These are phyloP conservation scores for Atherinosoma microstoma DNA, from an alignment of 2,797 vertebrate genomes.

Conservation along the genomic window DNA sequence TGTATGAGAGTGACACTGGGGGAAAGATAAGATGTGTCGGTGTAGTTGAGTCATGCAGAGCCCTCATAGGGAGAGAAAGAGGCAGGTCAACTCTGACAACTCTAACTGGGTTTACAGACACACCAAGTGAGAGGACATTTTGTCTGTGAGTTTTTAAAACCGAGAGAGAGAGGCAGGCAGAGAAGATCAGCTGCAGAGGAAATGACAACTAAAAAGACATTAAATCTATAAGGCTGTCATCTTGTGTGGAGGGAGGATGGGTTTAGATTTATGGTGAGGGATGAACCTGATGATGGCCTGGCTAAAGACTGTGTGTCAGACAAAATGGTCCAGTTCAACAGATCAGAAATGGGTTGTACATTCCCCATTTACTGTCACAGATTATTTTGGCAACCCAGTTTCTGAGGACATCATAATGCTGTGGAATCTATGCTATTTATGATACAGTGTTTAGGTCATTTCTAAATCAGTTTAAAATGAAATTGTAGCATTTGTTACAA, in stretches of 20 bases:
- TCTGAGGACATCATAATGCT: neutral
- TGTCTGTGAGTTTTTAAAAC: neutral
- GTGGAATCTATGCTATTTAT: neutral
- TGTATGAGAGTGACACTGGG: constrained; percentile 63
- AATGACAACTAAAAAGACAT: constrained; percentile 19
- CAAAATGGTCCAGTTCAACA: constrained; percentile 2
- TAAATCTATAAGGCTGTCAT: constrained; percentile 23
- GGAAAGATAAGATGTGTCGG: constrained; percentile 46
- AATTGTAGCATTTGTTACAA: neutral
- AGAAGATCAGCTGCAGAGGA: constrained; percentile 22
- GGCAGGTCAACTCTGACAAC: constrained; percentile 75
- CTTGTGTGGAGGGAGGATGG: constrained; percentile 2
- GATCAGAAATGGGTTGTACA: neutral
- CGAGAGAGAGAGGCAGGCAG: neutral
- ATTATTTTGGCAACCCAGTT: constrained; percentile 1
- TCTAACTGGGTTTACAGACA: constrained; percentile 56
- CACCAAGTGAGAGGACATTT: constrained; percentile 28
- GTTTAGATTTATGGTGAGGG: neutral
- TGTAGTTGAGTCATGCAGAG: constrained; percentile 67
- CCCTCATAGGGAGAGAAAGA: constrained; percentile 76
- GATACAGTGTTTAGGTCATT: constrained; percentile 1
- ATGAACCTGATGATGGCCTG: constrained; percentile 13
- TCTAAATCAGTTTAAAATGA: neutral
- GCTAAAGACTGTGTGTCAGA: neutral
- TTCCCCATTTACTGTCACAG: constrained; percentile 11